Conservation (phyloP, 1,140 invertebrate genomes). For the Mercenaria mercenaria region DNA sequence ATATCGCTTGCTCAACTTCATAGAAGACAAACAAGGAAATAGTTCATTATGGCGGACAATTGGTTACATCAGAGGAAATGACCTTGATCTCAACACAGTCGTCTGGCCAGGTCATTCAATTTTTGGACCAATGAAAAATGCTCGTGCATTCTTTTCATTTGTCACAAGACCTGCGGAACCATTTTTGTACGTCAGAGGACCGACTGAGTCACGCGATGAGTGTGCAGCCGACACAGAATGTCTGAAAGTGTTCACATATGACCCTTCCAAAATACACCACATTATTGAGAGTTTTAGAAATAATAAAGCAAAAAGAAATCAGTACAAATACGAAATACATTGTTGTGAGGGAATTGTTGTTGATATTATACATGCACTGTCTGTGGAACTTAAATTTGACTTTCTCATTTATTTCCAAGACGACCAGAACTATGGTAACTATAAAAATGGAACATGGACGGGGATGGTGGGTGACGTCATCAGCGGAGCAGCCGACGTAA, state of each 20-base stretch:
- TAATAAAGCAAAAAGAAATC: slow-evolving; percentile 48
- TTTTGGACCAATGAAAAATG: slow-evolving; percentile 74
- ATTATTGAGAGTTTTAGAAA: slow-evolving; percentile 71
- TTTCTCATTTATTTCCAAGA: slow-evolving; percentile 95
- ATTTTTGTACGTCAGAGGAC: slow-evolving; percentile 93
- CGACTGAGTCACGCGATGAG: slow-evolving; percentile 74
- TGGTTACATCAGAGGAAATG: slow-evolving; percentile 89
- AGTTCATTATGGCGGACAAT: slow-evolving; percentile 88
- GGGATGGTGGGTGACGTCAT: slow-evolving; percentile 94
- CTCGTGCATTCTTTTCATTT: slow-evolving; percentile 91
- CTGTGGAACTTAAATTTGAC: slow-evolving; percentile 94
- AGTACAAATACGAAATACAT: slow-evolving; percentile 85
- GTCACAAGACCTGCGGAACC: slow-evolving; percentile 90
- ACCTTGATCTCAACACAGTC: slow-evolving; percentile 90
- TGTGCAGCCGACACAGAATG: slow-evolving; percentile 90
- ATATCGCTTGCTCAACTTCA: slow-evolving; percentile 31
- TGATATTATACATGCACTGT: slow-evolving; percentile 93
- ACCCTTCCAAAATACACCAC: slow-evolving; percentile 70
- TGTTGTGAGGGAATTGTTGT: slow-evolving; percentile 97
- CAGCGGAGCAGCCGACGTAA: slow-evolving; percentile 94
- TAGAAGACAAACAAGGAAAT: slow-evolving; percentile 85
- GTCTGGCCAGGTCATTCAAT: slow-evolving; percentile 93
- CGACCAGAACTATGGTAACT: slow-evolving; percentile 77
- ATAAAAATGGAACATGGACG: slow-evolving; percentile 89
- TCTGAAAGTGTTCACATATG: slow-evolving; percentile 89